phyloP scores from a whole-genome alignment of 2,797 vertebrate species.

The Knipowitschia caucasica region DNA sequence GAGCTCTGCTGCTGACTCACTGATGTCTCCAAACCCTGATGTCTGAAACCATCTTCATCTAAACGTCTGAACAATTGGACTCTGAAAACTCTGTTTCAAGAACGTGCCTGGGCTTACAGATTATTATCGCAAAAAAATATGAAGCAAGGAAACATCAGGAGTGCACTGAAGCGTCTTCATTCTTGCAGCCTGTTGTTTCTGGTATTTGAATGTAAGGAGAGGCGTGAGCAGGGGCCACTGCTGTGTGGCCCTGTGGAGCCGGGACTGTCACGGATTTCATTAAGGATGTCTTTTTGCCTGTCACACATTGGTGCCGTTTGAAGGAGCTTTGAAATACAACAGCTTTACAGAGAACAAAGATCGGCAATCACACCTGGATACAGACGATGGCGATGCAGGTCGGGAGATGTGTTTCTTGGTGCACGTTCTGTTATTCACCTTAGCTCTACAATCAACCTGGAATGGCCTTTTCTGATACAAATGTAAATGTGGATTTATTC shows the following conservation, averaged over 20 bases:
- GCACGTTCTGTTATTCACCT: too few relatives aligned
- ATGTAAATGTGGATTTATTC: too few relatives aligned
- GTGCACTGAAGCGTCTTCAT: not conserved
- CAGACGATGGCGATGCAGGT: too few relatives aligned
- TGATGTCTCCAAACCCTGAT: not conserved
- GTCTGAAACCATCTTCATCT: too few relatives aligned
- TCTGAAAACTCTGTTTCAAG: not conserved
- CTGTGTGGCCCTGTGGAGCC: not conserved
- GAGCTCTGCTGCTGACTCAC: not conserved
- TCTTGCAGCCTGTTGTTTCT: not conserved
- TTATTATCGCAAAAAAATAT: not conserved
- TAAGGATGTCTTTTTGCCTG: not conserved
- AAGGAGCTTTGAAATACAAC: not conserved
- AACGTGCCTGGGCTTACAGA: not conserved
- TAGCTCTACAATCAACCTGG: too few relatives aligned
- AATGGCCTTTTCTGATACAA: too few relatives aligned
- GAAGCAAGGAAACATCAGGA: not conserved
- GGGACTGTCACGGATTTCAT: not conserved
- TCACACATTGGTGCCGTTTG: too few relatives aligned
- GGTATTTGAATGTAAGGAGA: slow-evolving; percentile 1
- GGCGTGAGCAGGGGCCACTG: not conserved
- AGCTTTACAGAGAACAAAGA: not conserved
- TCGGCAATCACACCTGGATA: too few relatives aligned
- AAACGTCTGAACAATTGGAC: not conserved
- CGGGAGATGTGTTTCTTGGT: too few relatives aligned